phyloP scores from a whole-genome alignment of 1,140 invertebrate species.

The Paraescarpia echinospica region DNA sequence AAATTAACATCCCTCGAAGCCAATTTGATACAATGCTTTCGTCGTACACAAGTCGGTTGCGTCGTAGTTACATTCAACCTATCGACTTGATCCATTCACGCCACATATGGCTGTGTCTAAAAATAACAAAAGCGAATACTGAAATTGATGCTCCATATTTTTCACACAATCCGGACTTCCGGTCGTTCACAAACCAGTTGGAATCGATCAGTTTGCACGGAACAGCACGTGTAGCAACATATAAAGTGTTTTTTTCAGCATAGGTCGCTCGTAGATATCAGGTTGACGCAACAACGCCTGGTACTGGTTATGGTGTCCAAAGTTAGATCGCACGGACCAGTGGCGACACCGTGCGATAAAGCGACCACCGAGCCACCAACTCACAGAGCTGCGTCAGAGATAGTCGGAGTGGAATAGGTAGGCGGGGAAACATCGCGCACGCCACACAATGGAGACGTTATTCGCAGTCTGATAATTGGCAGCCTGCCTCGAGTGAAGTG shows the following conservation, averaged over 20 bases:
- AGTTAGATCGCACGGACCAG: not conserved
- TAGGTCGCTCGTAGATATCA: not conserved
- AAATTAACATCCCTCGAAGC: not conserved
- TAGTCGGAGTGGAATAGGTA: not conserved
- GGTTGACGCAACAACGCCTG: not conserved
- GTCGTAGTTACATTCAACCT: not conserved
- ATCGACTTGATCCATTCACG: not conserved
- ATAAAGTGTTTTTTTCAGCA: not conserved
- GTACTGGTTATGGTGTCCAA: not conserved
- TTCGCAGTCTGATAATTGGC: not conserved
- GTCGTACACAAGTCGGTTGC: not conserved
- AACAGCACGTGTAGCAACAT: not conserved
- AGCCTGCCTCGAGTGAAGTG: not conserved
- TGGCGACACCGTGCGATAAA: not conserved
- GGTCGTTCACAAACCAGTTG: not conserved
- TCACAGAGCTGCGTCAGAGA: not conserved
- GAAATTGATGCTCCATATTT: not conserved
- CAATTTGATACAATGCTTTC: not conserved
- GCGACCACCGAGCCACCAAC: not conserved
- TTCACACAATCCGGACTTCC: not conserved
- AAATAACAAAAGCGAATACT: not conserved
- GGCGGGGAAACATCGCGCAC: not conserved
- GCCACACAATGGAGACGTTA: not conserved
- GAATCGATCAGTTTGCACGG: not conserved
- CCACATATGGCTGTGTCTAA: not conserved